A percentile compares a stretch with the other conserved stretches of the same genome.
phyloP scores from a whole-genome alignment of 2,113 vertebrate genomes.

The Psammodynastes pulverulentus region DNA sequence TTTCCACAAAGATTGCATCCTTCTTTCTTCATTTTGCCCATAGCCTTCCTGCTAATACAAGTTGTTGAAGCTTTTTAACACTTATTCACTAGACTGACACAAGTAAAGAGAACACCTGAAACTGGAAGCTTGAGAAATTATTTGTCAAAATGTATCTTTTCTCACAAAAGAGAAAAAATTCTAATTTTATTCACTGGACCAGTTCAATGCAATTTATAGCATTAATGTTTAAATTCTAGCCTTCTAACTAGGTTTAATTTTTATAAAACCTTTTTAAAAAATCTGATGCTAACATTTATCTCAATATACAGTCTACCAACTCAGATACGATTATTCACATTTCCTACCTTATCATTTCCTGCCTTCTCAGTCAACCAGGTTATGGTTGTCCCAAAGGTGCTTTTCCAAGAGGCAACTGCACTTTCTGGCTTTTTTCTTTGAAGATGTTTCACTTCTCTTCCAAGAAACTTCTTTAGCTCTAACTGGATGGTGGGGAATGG shows the following conservation, averaged over 20 bases:
- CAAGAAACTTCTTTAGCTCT: no score
- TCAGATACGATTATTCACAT: background rate
- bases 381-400: no score
- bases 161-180: background rate
- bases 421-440: no score
- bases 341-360: background rate
- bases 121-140: background rate
- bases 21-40: background rate
- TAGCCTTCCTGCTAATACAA: background rate
- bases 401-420: no score
- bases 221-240: background rate
- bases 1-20: background rate
- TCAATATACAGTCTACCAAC: background rate
- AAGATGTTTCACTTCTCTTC: no score
- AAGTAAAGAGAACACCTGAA: background rate
- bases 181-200: background rate
- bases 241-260: background rate
- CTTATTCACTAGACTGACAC: background rate
- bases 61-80: background rate
- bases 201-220: background rate
- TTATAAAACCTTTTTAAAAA: background rate
- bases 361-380: background rate
- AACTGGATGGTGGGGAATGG: no score
- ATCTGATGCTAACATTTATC: background rate
- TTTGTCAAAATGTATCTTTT: background rate